Conservation (phyloP, 2,888 invertebrate species). For the Pyrrhosoma nymphula region DNA sequence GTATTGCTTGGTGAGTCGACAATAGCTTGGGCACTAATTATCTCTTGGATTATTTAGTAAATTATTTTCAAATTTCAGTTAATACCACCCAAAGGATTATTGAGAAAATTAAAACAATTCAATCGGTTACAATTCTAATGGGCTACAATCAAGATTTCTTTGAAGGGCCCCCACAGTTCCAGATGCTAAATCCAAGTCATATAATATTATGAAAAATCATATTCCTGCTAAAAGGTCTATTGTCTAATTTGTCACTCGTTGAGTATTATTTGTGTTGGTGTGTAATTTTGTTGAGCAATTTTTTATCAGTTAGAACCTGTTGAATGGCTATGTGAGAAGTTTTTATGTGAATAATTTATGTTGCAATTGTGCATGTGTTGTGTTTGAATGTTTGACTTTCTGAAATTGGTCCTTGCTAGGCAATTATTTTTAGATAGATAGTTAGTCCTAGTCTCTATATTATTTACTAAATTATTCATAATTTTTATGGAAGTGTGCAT, state of each 20-base stretch:
- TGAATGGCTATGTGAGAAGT: not conserved
- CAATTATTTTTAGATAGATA: no score
- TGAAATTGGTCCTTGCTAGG: no score
- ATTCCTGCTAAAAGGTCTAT: conserved; percentile 8
- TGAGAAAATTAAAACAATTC: not conserved
- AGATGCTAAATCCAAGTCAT: not conserved
- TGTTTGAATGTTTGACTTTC: no score
- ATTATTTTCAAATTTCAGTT: conserved; percentile 8
- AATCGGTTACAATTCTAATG: not conserved
- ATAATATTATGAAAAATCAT: conserved; percentile 16
- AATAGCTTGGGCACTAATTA: not conserved
- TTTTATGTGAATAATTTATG: not conserved
- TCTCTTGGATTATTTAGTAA: not conserved
- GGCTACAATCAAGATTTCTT: not conserved
- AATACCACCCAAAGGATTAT: not conserved
- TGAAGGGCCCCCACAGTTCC: conserved; percentile 2
- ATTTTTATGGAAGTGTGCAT: no score
- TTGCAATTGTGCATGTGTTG: not conserved
- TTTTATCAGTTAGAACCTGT: not conserved
- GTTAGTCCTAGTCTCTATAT: no score
- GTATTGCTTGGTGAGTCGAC: no score
- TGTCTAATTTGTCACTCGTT: not conserved
- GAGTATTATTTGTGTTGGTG: not conserved
- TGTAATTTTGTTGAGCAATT: not conserved
- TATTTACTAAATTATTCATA: no score